Evolutionary conservation across 2,113 vertebrate genomes (phyloP).

Genomic region (Pteronura brasiliensis): DNA sequence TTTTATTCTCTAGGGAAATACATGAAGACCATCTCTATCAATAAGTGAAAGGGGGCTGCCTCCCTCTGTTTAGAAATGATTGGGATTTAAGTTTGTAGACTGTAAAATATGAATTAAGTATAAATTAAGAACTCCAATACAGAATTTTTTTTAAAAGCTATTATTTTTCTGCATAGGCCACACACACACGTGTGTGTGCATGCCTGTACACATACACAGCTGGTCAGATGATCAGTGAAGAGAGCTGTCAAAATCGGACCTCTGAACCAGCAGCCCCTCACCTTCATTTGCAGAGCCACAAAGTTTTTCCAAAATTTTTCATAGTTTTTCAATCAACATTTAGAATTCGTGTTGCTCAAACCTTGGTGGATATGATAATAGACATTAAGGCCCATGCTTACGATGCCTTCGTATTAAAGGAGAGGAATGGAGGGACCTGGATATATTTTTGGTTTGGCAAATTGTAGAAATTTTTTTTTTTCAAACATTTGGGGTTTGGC

Average conservation of each 20-base stretch:
- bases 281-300: not conserved
- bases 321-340: slow-evolving; percentile 17
- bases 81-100: not conserved
- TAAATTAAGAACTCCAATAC: slow-evolving; percentile 1
- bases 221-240: not conserved
- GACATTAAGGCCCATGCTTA: slow-evolving; percentile 31
- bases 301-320: not conserved
- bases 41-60: not conserved
- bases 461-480: slow-evolving; percentile 52
- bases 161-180: not conserved
- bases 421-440: slow-evolving; percentile 24
- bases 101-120: slow-evolving; percentile 1
- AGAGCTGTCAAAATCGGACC: not conserved
- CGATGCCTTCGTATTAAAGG: slow-evolving; percentile 54
- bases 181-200: not conserved
- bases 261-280: not conserved
- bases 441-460: slow-evolving; percentile 73
- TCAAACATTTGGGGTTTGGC: slow-evolving; percentile 66
- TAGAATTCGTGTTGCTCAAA: not conserved
- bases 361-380: slow-evolving; percentile 33
- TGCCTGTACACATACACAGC: not conserved
- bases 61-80: not conserved
- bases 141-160: not conserved
- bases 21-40: not conserved
- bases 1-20: slow-evolving; percentile 13